Conservation (phyloP, 2,888 invertebrate genomes). For the Lathronympha strigana region DNA sequence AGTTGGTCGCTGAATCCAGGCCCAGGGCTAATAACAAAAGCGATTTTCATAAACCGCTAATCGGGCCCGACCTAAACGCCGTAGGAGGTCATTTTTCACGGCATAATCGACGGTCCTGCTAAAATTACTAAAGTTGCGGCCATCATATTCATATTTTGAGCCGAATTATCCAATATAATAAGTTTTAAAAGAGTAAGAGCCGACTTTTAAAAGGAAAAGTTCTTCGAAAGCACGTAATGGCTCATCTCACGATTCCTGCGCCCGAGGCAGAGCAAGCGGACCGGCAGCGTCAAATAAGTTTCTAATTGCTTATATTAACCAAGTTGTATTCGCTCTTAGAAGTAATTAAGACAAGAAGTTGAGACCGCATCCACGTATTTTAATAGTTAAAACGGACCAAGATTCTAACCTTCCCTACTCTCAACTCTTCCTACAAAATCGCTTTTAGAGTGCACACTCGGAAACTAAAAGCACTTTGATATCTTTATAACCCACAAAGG, state of each 20-base stretch:
- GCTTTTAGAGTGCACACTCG: slow-evolving; percentile 49
- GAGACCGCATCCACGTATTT: slow-evolving; percentile 74
- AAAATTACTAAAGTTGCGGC: slow-evolving; percentile 78
- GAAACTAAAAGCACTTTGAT: slow-evolving; percentile 60
- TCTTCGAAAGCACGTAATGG: slow-evolving; percentile 81
- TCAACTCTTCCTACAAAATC: slow-evolving; percentile 37
- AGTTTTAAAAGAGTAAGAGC: slow-evolving; percentile 81
- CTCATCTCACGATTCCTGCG: slow-evolving; percentile 80
- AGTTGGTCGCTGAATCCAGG: background rate
- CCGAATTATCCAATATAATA: slow-evolving; percentile 81
- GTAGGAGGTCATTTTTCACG: slow-evolving; percentile 69
- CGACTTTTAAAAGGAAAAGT: slow-evolving; percentile 84
- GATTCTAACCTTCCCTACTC: slow-evolving; percentile 50
- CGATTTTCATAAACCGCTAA: slow-evolving; percentile 57
- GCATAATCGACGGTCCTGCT: slow-evolving; percentile 67
- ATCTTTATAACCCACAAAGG: slow-evolving; percentile 63
- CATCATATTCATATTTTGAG: slow-evolving; percentile 80
- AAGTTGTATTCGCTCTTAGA: slow-evolving; percentile 81
- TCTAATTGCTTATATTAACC: slow-evolving; percentile 84
- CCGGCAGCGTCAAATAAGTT: slow-evolving; percentile 83
- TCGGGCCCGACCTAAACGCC: slow-evolving; percentile 62
- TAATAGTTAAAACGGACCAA: slow-evolving; percentile 55
- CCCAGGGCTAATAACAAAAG: slow-evolving; percentile 43
- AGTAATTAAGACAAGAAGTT: slow-evolving; percentile 80
- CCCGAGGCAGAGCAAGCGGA: slow-evolving; percentile 79